A percentile compares a stretch with the other conserved stretches of the same genome.
Evolutionary conservation across 1,140 invertebrate genomes (phyloP).

Genomic region (Patella vulgata): DNA sequence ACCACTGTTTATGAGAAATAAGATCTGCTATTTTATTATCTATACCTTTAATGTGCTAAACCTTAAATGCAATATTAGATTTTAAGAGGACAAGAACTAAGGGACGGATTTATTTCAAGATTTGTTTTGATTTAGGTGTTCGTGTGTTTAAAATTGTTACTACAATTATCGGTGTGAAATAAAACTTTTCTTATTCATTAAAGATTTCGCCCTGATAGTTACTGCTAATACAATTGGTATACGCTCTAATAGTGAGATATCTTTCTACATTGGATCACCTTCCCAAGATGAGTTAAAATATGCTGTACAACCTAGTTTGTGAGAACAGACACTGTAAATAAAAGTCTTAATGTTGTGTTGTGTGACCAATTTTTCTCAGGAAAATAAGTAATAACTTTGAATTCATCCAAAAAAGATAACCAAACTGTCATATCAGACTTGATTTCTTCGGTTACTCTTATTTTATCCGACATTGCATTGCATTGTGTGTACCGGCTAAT

Average conservation of each 20-base stretch:
- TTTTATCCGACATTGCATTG: conserved; percentile 14
- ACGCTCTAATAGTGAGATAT: conserved; percentile 30
- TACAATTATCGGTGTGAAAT: not conserved
- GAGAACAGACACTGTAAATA: conserved; percentile 15
- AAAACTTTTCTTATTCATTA: conserved; percentile 9
- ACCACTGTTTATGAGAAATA: too few relatives aligned
- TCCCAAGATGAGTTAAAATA: conserved; percentile 19
- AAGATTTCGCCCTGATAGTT: conserved; percentile 10
- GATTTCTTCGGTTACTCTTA: conserved; percentile 17
- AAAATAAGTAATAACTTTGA: conserved; percentile 14
- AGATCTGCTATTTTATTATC: too few relatives aligned
- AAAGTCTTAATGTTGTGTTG: too few relatives aligned
- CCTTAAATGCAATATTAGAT: too few relatives aligned
- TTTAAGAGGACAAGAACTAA: too few relatives aligned
- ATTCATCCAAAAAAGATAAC: conserved; percentile 18
- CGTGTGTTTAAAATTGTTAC: too few relatives aligned
- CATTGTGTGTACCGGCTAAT: too few relatives aligned
- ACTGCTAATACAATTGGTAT: conserved; percentile 27
- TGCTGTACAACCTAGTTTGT: conserved; percentile 3
- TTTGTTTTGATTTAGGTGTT: too few relatives aligned
- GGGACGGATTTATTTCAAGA: too few relatives aligned
- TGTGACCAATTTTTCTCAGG: too few relatives aligned
- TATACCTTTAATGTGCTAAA: too few relatives aligned
- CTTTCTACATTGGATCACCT: not conserved
- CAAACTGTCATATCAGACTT: conserved; percentile 20